Percentiles rank a stretch among this genome's conserved stretches.
These are phyloP conservation scores for Venustaconcha ellipsiformis DNA, from an alignment of 1,140 invertebrate species.

Conservation along the genomic window DNA sequence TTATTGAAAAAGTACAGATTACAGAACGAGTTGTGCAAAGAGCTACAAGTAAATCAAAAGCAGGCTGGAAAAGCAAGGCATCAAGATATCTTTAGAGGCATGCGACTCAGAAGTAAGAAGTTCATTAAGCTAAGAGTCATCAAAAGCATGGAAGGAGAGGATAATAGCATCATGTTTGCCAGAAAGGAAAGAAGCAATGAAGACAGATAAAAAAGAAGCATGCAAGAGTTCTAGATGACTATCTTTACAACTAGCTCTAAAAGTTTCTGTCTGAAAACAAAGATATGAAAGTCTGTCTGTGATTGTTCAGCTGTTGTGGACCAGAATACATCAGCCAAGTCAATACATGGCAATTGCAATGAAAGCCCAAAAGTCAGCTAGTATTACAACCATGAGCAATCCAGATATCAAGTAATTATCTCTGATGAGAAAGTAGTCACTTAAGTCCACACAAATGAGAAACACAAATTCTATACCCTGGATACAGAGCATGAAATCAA, in stretches of 20 bases:
- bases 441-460: background rate
- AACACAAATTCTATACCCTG: background rate
- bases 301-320: constrained; percentile 5
- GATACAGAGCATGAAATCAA: constrained; percentile 2
- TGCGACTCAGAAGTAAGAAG: no score
- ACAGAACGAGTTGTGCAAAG: no score
- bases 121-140: background rate
- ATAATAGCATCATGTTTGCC: constrained; percentile 9
- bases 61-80: no score
- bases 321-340: constrained; percentile 16
- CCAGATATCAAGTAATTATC: constrained; percentile 4
- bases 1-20: no score
- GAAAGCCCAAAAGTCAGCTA: constrained; percentile 3
- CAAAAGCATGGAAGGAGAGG: constrained; percentile 1
- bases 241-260: background rate
- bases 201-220: background rate
- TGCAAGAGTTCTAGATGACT: constrained; percentile 2
- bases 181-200: background rate
- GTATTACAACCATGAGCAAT: background rate
- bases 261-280: constrained; percentile 12
- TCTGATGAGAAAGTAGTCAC: constrained; percentile 10
- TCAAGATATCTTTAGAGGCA: no score
- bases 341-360: constrained; percentile 17
- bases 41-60: no score
- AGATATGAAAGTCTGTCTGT: constrained; percentile 1